Percentiles rank a stretch among this genome's conserved stretches.
phyloP scores from a whole-genome alignment of 2,888 invertebrate genomes.

The Leucoma salicis region DNA sequence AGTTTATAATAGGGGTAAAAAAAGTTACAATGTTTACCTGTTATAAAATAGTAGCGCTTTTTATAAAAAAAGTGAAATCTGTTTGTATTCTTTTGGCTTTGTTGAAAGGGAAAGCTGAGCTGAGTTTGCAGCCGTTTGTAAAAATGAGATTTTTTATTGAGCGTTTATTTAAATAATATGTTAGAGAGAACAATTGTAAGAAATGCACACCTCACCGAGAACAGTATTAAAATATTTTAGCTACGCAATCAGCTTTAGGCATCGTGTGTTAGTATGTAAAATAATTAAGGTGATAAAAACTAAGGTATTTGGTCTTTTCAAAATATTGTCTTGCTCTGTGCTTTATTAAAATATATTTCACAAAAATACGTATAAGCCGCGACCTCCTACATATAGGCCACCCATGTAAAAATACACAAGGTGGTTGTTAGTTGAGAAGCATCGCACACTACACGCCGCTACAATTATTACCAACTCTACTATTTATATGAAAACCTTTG shows the following conservation, averaged over 20 bases:
- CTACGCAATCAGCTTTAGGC: no score
- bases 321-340: no score
- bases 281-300: no score
- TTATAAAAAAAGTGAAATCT: constrained; percentile 62
- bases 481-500: constrained; percentile 46
- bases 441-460: constrained; percentile 40
- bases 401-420: constrained; percentile 31
- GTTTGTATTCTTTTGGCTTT: constrained; percentile 48
- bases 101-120: constrained; percentile 65
- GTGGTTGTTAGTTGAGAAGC: constrained; percentile 50
- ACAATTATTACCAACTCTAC: constrained; percentile 58
- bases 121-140: constrained; percentile 33
- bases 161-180: constrained; percentile 15
- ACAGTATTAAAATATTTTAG: no score
- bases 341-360: no score
- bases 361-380: constrained; percentile 7
- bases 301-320: no score
- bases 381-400: constrained; percentile 12
- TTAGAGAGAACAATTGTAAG: no score
- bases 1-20: constrained; percentile 33
- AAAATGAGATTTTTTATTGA: constrained; percentile 26
- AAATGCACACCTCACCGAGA: no score
- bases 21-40: constrained; percentile 47
- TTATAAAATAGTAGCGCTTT: constrained; percentile 42
- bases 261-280: no score